A percentile compares a stretch with the other conserved stretches of the same genome.
phyloP scores from a whole-genome alignment of 64 coral and sea anemone genomes.

The Cladopsammia gracilis region DNA sequence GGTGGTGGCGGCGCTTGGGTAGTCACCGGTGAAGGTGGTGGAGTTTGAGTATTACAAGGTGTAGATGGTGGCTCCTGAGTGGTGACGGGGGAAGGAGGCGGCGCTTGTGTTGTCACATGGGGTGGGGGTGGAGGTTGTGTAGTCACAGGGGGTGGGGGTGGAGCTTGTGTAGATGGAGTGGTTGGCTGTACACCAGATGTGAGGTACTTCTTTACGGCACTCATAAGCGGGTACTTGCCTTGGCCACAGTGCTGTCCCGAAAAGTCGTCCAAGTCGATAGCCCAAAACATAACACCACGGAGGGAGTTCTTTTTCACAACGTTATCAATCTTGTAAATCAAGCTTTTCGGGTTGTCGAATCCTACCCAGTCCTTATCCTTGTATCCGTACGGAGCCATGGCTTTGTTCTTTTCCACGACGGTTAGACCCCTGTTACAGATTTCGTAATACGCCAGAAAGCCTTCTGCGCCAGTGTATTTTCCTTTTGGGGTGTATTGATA shows the following conservation, averaged over 20 bases:
- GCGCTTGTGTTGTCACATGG: neutral
- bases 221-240: no score
- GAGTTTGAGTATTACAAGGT: neutral
- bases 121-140: no score
- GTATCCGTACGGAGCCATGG: conserved; percentile 42
- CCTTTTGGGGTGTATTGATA: conserved; percentile 69
- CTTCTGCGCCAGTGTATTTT: conserved; percentile 61
- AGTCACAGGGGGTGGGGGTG: no score
- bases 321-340: no score
- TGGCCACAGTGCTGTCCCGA: no score
- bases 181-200: neutral
- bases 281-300: no score
- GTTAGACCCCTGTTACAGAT: conserved; percentile 69
- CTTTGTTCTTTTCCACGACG: conserved; percentile 12
- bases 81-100: neutral
- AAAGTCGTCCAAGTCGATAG: no score
- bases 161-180: neutral
- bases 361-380: conserved; percentile 66
- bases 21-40: neutral
- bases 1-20: neutral
- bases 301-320: neutral
- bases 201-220: no score
- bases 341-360: conserved; percentile 36
- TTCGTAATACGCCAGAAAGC: conserved; percentile 76
- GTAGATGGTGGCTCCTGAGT: conserved; percentile 6